phyloP scores from a whole-genome alignment of 1,140 invertebrate species.

The Hesperophylax magnus region DNA sequence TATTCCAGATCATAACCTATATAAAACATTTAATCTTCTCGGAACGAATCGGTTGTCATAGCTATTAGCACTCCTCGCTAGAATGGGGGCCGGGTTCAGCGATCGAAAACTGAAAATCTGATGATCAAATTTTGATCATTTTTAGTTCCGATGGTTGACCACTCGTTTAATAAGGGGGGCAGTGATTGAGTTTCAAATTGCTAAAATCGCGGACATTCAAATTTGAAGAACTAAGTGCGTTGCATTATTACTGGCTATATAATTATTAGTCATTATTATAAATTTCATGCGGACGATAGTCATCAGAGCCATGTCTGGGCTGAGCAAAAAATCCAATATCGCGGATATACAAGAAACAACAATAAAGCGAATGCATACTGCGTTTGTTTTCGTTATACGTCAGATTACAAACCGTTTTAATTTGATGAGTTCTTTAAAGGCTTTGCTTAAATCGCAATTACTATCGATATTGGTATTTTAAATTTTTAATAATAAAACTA shows the following conservation, averaged over 20 bases:
- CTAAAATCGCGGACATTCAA: conserved; percentile 38
- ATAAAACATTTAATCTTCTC: too few relatives aligned
- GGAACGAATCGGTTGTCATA: too few relatives aligned
- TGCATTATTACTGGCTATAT: conserved; percentile 23
- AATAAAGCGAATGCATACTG: conserved; percentile 31
- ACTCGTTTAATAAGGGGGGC: conserved; percentile 1
- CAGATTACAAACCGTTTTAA: conserved; percentile 5
- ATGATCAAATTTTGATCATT: too few relatives aligned
- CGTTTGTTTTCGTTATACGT: neutral
- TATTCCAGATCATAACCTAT: too few relatives aligned
- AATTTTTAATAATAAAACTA: too few relatives aligned
- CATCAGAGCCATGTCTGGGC: conserved; percentile 15
- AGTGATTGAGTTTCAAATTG: conserved; percentile 32
- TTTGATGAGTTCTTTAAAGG: neutral
- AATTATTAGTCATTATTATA: conserved; percentile 45
- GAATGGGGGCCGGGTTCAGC: too few relatives aligned
- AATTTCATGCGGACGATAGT: conserved; percentile 32
- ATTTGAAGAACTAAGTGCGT: conserved; percentile 37
- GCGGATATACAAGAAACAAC: conserved; percentile 30
- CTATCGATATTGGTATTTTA: too few relatives aligned
- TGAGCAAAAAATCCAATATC: conserved; percentile 24
- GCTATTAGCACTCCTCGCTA: too few relatives aligned
- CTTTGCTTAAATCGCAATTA: too few relatives aligned
- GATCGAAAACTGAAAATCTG: too few relatives aligned
- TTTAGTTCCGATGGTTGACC: too few relatives aligned